phyloP scores from a whole-genome alignment of 2,797 vertebrate species.

The Aplochiton taeniatus region DNA sequence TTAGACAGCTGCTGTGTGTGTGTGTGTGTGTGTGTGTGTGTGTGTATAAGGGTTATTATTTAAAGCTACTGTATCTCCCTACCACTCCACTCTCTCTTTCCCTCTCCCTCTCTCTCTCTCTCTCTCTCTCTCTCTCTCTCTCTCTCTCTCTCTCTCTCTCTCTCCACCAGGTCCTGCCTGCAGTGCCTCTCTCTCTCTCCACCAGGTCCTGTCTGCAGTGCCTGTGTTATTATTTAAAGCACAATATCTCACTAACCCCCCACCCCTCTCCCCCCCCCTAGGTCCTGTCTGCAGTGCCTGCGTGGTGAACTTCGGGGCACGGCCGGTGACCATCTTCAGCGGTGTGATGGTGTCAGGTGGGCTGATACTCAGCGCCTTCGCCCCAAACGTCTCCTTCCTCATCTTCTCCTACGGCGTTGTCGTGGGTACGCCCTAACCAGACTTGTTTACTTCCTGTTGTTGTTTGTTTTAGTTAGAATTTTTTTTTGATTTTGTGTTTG shows the following conservation, averaged over 20 bases:
- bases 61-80: no score
- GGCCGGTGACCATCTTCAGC: slow-evolving; percentile 86
- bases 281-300: slow-evolving; percentile 86
- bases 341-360: slow-evolving; percentile 85
- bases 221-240: no score
- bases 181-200: neutral
- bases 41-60: no score
- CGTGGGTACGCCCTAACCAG: slow-evolving; percentile 76
- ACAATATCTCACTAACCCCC: neutral
- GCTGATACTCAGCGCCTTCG: slow-evolving; percentile 85
- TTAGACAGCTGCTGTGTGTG: no score
- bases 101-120: neutral
- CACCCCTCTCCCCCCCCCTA: slow-evolving; percentile 32
- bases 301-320: slow-evolving; percentile 84
- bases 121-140: neutral
- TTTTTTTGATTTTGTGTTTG: no score
- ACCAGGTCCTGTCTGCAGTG: neutral
- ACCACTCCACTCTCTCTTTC: neutral
- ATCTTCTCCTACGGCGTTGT: slow-evolving; percentile 85
- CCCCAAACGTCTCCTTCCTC: slow-evolving; percentile 85
- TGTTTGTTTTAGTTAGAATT: neutral
- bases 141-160: neutral
- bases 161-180: neutral
- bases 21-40: no score
- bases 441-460: no score